Conservation (phyloP, 2,797 vertebrate genomes). For the Cirrhinus mrigala region DNA sequence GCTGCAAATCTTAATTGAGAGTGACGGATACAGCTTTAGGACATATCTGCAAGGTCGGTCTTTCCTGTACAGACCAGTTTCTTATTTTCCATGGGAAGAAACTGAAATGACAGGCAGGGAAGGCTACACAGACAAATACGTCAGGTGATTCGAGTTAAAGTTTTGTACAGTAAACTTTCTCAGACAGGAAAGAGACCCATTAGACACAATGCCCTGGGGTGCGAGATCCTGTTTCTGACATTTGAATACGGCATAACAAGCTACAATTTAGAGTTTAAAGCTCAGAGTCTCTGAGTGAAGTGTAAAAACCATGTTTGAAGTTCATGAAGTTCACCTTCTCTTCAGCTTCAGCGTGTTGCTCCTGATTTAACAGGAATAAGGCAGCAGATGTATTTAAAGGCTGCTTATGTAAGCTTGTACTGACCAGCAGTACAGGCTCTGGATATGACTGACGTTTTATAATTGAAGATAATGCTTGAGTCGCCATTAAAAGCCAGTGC, state of each 20-base stretch:
- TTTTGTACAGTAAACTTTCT: neutral
- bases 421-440: neutral
- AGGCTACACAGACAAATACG: conserved; percentile 8
- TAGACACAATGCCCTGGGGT: neutral
- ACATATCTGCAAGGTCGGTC: neutral
- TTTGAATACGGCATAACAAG: neutral
- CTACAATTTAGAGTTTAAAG: neutral
- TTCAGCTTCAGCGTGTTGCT: neutral
- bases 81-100: conserved; percentile 23
- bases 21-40: conserved; percentile 7
- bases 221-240: neutral
- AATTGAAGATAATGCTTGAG: conserved; percentile 37
- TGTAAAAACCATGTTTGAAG: neutral
- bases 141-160: conserved; percentile 4
- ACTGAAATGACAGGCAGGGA: conserved; percentile 18
- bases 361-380: neutral
- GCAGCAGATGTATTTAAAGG: conserved; percentile 3
- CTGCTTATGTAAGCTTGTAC: conserved; percentile 4
- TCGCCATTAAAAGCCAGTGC: conserved; percentile 36
- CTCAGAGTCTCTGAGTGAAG: neutral
- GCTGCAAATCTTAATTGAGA: conserved; percentile 30
- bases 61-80: conserved; percentile 9
- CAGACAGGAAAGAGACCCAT: neutral
- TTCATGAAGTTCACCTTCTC: neutral
- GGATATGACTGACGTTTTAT: conserved; percentile 31